These are phyloP conservation scores for Rhagoletis pomonella DNA, from an alignment of 1,140 invertebrate genomes.

Conservation along the genomic window DNA sequence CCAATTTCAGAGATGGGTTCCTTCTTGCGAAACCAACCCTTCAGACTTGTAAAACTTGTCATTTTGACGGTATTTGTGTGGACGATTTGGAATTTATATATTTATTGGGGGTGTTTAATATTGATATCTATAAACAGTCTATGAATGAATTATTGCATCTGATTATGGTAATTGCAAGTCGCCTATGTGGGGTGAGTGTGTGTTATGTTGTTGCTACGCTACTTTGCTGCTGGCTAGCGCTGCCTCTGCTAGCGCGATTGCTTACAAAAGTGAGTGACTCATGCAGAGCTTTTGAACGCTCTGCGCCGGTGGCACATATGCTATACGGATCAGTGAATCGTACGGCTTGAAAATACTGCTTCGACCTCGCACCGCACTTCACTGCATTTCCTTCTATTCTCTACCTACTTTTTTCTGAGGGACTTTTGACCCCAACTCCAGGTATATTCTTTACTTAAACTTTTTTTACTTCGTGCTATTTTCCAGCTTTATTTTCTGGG, in stretches of 20 bases:
- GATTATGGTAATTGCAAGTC: neutral
- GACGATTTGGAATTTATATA: neutral
- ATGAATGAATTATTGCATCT: too few relatives aligned
- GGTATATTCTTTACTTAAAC: neutral
- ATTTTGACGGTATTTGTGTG: conserved; percentile 41
- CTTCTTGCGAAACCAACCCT: conserved; percentile 66
- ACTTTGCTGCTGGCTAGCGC: neutral
- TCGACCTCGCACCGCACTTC: neutral
- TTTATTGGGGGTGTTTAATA: neutral
- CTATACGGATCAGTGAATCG: neutral
- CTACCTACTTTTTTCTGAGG: neutral
- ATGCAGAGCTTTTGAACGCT: neutral
- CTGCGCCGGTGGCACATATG: neutral
- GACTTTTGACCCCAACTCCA: neutral
- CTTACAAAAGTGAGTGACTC: conserved; percentile 31
- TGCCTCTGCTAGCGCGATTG: neutral
- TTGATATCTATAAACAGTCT: too few relatives aligned
- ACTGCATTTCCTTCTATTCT: neutral
- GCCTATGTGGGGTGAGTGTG: neutral
- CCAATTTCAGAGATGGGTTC: conserved; percentile 79
- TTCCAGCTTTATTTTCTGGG: neutral
- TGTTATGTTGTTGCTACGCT: conserved; percentile 20
- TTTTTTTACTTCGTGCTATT: neutral
- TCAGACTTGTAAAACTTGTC: conserved; percentile 56
- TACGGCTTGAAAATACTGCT: neutral